These are phyloP conservation scores for Caenorhabditis sp. DNA, from an alignment of 2,888 invertebrate genomes.

Conservation along the genomic window DNA sequence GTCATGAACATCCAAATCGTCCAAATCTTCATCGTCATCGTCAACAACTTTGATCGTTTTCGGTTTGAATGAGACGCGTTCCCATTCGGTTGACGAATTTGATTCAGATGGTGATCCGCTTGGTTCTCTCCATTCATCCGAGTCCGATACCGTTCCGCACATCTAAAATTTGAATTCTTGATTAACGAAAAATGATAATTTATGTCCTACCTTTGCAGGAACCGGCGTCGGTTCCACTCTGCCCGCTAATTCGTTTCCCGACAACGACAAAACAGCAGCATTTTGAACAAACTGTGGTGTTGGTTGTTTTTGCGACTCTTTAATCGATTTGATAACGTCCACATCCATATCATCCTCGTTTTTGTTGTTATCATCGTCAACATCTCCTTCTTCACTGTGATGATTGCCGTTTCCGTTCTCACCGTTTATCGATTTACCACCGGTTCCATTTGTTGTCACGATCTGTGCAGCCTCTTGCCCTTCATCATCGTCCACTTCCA, in stretches of 20 bases:
- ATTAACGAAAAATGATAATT: neutral
- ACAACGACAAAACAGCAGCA: conserved; percentile 19
- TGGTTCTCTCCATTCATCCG: conserved; percentile 51
- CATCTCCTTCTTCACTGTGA: neutral
- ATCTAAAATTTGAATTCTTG: conserved; percentile 22
- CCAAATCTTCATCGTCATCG: neutral
- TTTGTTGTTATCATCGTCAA: conserved; percentile 8
- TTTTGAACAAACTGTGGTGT: conserved; percentile 21
- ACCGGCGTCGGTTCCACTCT: conserved; percentile 54
- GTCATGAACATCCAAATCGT: neutral
- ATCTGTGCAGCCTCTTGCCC: conserved; percentile 17
- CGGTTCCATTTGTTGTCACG: conserved; percentile 4
- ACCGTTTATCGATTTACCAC: conserved; percentile 6
- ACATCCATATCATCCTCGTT: conserved; percentile 22
- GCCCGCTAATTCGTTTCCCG: conserved; percentile 59
- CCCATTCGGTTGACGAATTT: conserved; percentile 58
- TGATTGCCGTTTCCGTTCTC: conserved; percentile 13
- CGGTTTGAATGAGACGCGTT: conserved; percentile 16
- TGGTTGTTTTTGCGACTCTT: conserved; percentile 4
- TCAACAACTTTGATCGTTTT: conserved; percentile 14
- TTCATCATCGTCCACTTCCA: conserved; percentile 32
- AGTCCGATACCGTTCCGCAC: conserved; percentile 49
- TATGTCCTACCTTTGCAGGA: conserved; percentile 42
- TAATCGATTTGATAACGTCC: conserved; percentile 6
- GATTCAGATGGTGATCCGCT: conserved; percentile 56